A percentile compares a stretch with the other conserved stretches of the same genome.
Evolutionary conservation across 2,888 invertebrate species (phyloP).

Genomic region (Argyresthia goedartella): DNA sequence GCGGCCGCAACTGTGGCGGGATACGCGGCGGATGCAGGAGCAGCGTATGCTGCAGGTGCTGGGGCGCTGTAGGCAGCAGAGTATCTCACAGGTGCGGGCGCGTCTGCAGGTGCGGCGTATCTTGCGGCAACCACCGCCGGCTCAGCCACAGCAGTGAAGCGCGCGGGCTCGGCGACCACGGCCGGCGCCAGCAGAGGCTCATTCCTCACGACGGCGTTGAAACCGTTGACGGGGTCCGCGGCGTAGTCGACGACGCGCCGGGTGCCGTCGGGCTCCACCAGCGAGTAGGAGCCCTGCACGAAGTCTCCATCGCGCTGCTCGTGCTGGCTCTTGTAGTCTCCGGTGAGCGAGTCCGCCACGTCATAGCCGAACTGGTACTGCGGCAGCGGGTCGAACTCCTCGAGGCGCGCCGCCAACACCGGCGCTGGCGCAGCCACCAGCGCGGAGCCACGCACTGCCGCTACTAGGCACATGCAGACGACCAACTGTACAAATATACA

Average conservation of each 20-base stretch:
- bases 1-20: slow-evolving; percentile 37
- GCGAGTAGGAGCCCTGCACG: slow-evolving; percentile 51
- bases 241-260: slow-evolving; percentile 45
- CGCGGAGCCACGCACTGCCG: slow-evolving; percentile 33
- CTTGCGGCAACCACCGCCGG: slow-evolving; percentile 28
- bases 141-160: slow-evolving; percentile 29
- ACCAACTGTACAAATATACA: slow-evolving; percentile 25
- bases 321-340: slow-evolving; percentile 50
- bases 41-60: slow-evolving; percentile 14
- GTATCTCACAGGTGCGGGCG: slow-evolving; percentile 18
- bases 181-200: slow-evolving; percentile 29
- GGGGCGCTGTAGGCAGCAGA: slow-evolving; percentile 33
- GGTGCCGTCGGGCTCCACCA: slow-evolving; percentile 46
- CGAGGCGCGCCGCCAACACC: slow-evolving; percentile 24
- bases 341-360: slow-evolving; percentile 47
- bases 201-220: slow-evolving; percentile 51
- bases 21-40: slow-evolving; percentile 22
- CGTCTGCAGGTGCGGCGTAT: slow-evolving; percentile 24
- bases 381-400: slow-evolving; percentile 67
- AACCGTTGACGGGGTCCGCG: slow-evolving; percentile 48
- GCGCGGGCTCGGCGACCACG: slow-evolving; percentile 12
- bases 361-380: slow-evolving; percentile 64
- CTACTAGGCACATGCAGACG: slow-evolving; percentile 42
- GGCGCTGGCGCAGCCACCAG: slow-evolving; percentile 16
- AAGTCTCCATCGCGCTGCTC: slow-evolving; percentile 66